Evolutionary conservation across 2,888 invertebrate genomes (phyloP), one percentile per base, ranked within the genome.

Genomic region (Melieria picta): DNA sequence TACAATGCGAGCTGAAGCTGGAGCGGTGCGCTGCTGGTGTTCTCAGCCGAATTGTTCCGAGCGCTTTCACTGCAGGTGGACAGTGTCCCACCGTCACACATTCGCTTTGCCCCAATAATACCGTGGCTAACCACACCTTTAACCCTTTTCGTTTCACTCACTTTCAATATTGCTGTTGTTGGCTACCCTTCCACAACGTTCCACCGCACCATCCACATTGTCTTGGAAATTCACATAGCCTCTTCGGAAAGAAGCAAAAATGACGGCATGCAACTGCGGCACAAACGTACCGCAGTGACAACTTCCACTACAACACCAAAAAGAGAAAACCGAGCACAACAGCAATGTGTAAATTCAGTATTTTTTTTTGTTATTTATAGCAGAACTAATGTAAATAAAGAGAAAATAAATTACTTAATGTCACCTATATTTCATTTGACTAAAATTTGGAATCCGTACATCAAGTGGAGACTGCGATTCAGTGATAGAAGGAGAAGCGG

Each of bases 101-200:
- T 52, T 46, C 10, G 42, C 7, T 60, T 7, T 60, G 43, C 43
- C 4, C 30, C 5, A 52, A 52, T 52, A 13, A 52, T 10, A 42
- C 46, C 60, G 71, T 61, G 69, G 74, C 69, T 66, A 66, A 71
- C 71, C 74, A 69, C 74, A 71, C 71, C 63, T 74, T 74, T 71
- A 69, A 74, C 68, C 66, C 63, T 69, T 68, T 67, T 48, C 9
- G 30, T 48, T 6, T 10, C n/a, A 47, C 47, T 46, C 9, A 47
- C 47, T 9, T 3, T 9, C 10, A 7, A 11, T 1, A 3, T 52
- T 52, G 13, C 16, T 46, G 16, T 64, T 63, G 50, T 55, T 30
- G 30, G 30, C 30, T 30, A 30, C 30, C 30, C 30, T 30, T n/a
- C 52, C 11, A 52, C 52, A 52, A 52, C 52, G 13, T 7, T 52